Conservation (phyloP, 2,888 invertebrate genomes). For the Plagodis pulveraria region DNA sequence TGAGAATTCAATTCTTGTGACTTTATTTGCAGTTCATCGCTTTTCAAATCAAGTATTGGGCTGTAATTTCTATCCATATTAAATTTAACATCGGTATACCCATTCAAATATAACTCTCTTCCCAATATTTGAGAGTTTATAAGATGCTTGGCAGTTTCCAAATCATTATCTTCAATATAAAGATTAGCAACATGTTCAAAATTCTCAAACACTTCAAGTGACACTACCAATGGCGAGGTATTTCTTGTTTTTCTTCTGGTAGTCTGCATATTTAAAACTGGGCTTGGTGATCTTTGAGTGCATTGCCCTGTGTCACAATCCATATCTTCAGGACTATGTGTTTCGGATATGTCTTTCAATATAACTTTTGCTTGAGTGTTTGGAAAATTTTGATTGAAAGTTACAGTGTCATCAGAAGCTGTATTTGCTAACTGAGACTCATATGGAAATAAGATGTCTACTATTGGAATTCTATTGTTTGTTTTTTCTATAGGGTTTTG, state of each 20-base stretch:
- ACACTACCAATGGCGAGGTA: conserved; percentile 52
- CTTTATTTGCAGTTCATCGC: conserved; percentile 25
- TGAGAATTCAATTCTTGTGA: conserved; percentile 26
- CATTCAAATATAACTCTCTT: conserved; percentile 52
- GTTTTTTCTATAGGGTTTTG: not conserved
- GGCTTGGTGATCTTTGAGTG: conserved; percentile 47
- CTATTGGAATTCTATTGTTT: not conserved
- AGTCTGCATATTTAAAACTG: conserved; percentile 51
- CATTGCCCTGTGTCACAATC: conserved; percentile 27
- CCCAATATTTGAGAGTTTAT: conserved; percentile 67
- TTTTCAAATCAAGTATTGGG: conserved; percentile 40
- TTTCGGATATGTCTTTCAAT: conserved; percentile 1
- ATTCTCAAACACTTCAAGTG: conserved; percentile 66
- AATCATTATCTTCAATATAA: conserved; percentile 53
- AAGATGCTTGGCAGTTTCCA: conserved; percentile 53
- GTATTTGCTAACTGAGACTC: conserved; percentile 4
- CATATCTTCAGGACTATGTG: conserved; percentile 10
- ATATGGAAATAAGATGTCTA: not conserved
- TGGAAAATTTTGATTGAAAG: conserved; percentile 5
- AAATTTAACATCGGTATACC: conserved; percentile 38
- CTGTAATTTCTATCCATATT: conserved; percentile 34
- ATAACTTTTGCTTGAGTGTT: not conserved
- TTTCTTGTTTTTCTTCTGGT: conserved; percentile 38
- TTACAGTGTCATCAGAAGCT: conserved; percentile 11
- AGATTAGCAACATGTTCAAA: conserved; percentile 66